Percentiles rank a stretch among this genome's conserved stretches.
phyloP scores from a whole-genome alignment of 2,888 invertebrate genomes.

The Synanthedon myopaeformis region DNA sequence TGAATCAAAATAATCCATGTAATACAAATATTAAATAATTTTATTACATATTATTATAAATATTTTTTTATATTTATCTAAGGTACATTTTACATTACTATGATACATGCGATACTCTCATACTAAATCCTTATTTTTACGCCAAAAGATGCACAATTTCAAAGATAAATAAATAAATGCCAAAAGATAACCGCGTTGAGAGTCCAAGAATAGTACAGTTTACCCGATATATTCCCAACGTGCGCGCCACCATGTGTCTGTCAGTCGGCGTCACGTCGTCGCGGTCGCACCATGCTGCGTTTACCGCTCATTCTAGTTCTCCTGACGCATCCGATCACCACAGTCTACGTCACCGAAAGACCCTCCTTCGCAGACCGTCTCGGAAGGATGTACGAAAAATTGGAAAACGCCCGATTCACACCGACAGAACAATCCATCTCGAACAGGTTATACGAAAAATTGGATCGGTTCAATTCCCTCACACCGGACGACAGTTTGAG shows the following conservation, averaged over 20 bases:
- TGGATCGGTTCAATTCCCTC: constrained; percentile 42
- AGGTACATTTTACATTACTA: too few species aligned
- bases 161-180: too few species aligned
- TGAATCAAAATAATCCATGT: too few species aligned
- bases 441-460: constrained; percentile 37
- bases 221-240: neutral
- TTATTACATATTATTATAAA: too few species aligned
- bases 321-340: constrained; percentile 30
- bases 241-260: constrained; percentile 1
- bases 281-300: constrained; percentile 44
- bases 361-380: constrained; percentile 40
- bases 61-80: too few species aligned
- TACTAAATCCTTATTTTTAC: too few species aligned
- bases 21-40: too few species aligned
- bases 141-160: too few species aligned
- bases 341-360: constrained; percentile 41
- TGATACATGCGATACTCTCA: too few species aligned
- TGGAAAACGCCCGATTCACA: constrained; percentile 36
- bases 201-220: neutral
- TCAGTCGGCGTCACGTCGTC: constrained; percentile 19
- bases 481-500: constrained; percentile 27
- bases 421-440: constrained; percentile 17
- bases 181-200: too few species aligned
- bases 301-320: constrained; percentile 30
- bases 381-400: constrained; percentile 41